Base-by-base conservation (phyloP, 2,113 vertebrate genomes). In the Anseranas semipalmata region DNA sequence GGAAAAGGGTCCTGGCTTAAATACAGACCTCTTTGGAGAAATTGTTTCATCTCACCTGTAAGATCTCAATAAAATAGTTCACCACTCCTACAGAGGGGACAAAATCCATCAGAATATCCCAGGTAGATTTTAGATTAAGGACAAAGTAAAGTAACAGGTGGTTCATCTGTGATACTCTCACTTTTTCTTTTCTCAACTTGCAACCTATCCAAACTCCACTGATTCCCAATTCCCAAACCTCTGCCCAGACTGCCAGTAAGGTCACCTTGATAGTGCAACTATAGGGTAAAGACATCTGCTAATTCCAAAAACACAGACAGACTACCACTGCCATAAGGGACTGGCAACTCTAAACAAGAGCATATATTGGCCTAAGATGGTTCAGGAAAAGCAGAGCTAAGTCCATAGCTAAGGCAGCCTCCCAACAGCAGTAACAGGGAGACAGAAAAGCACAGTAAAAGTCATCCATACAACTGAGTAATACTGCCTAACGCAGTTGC, bases 61-160 rank as follows among this genome's bases (percentile, higher is more conserved):
- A 86, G 67, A 74, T n/a, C 65, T 78, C 55, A 46, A 55, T 56
- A 78, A 91, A 87, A 87, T 8, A 67, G n/a, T 15, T 33, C 0
- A 3, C 53, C n/a, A 55, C 53, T 62, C 35, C 35, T 93, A 62
- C 75, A 80, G 41, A 67, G 13, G 27, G 17, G 17, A 53, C 15
- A 67, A 32, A 88, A 90, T 71, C 81, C 50, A 71, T 80, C 83
- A 71, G 80, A 74, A 58, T 41, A 71, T 41, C 59, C 83, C 79
- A 92, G 30, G 33, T 22, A 53, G 50, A 46, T n/a, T 67, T 78
- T 46, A 63, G 39, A 60, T 59, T 65, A 79, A 78, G n/a, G n/a
- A n/a, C n/a, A n/a, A n/a, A 55, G 5, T 74, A 32, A 80, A 89
- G 63, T 35, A 93, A 62, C 17, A 86, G 39, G 9, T 15, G 10